A percentile compares a stretch with the other conserved stretches of the same genome.
These are phyloP conservation scores for Periphyllus acericola DNA, from an alignment of 2,888 invertebrate genomes.

Conservation along the genomic window DNA sequence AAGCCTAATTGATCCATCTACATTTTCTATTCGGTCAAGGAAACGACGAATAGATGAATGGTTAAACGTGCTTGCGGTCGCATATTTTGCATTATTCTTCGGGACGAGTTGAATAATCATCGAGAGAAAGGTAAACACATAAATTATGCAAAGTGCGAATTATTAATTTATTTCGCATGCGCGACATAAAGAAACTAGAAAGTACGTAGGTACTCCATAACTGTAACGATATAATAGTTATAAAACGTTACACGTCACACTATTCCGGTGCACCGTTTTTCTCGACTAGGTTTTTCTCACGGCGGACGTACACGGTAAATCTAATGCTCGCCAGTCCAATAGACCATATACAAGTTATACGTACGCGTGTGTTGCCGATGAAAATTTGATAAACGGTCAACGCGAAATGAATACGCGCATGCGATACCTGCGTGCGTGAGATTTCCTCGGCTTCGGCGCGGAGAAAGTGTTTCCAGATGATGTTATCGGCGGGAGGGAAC, in stretches of 20 bases:
- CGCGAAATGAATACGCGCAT: neutral
- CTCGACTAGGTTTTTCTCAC: neutral
- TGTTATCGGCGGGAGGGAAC: neutral
- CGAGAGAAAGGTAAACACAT: neutral
- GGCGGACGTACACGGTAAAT: slow-evolving; percentile 4
- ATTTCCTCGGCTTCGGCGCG: neutral
- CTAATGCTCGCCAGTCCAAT: neutral
- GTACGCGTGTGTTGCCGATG: neutral
- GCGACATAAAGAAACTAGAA: neutral
- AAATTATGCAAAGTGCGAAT: neutral
- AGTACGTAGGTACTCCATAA: neutral
- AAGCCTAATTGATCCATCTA: too few species aligned
- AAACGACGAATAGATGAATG: too few species aligned
- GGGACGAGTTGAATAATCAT: neutral
- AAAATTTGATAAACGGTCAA: neutral
- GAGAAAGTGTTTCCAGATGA: slow-evolving; percentile 31
- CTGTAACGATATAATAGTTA: neutral
- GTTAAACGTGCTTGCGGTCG: neutral
- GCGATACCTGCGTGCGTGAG: neutral
- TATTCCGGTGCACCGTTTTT: neutral
- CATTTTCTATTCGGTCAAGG: too few species aligned
- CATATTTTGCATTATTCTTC: neutral
- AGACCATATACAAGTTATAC: neutral
- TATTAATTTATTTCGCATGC: neutral
- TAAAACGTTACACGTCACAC: neutral